Evolutionary conservation across 2,113 vertebrate genomes (phyloP).

Genomic region (Myotis yumanensis): DNA sequence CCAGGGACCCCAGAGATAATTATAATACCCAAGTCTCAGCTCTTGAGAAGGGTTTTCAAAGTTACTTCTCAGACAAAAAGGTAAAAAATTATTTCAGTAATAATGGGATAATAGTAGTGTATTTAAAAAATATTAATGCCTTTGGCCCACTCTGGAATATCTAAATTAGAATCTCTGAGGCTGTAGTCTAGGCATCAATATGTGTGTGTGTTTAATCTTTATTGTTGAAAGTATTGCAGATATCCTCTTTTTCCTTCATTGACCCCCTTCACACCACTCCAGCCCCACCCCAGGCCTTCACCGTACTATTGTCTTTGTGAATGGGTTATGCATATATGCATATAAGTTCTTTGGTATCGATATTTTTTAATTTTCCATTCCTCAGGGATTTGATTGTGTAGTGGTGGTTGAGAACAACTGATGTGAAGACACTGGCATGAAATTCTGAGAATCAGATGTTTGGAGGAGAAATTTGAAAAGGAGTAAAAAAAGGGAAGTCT

Average conservation of each 20-base stretch:
- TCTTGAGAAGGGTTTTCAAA: background rate
- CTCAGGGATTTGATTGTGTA: background rate
- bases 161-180: background rate
- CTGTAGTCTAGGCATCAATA: background rate
- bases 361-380: background rate
- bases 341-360: too few relatives aligned
- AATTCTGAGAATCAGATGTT: background rate
- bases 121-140: background rate
- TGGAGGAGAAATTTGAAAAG: background rate
- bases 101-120: background rate
- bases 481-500: background rate
- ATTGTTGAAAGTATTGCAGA: too few relatives aligned
- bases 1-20: background rate
- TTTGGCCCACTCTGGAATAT: background rate
- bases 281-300: too few relatives aligned
- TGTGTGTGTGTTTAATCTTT: too few relatives aligned
- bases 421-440: background rate
- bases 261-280: too few relatives aligned
- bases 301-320: too few relatives aligned
- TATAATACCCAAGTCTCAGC: background rate
- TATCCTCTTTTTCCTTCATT: too few relatives aligned
- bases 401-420: background rate
- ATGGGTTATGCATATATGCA: too few relatives aligned
- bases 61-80: background rate
- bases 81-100: background rate